Evolutionary conservation across 2,888 invertebrate species (phyloP), one percentile per base, ranked within the genome.

Genomic region (Archips xylosteana): DNA sequence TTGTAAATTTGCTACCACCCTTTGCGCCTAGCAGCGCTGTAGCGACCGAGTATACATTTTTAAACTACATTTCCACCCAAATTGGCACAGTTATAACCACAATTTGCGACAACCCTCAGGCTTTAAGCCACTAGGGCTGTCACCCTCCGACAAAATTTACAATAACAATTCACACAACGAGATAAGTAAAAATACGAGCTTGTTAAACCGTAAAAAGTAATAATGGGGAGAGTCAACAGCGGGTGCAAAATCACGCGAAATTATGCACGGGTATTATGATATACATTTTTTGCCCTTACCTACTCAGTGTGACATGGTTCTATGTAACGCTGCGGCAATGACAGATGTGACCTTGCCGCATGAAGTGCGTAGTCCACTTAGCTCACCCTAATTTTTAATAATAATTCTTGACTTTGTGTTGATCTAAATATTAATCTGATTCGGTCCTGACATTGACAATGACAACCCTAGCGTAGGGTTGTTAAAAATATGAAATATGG

Each of bases 171-270:
- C 91, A 89, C 86, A 87, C 88, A 90, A 92, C 87, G 88, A 91
- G 93, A 93, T 93, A 94, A 93, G 89, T 91, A 90, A 92, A 89
- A 92, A 91, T 91, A 91, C 92, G 90, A 91, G 92, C 90, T 92
- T 92, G 94, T 94, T 94, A 94, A 93, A 92, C 91, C 93, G 94
- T 94, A 92, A 94, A 94, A 92, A 91, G 92, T 91, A 92, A 92
- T 93, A 93, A 91, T 92, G 84, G 92, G 92, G 90, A 84, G 89
- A 94, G 93, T 94, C 94, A 94, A 94, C 94, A 94, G 91, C 88
- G 87, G 89, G 86, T 85, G 86, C 86, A 84, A 83, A 85, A 86
- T 82, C 82, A 84, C 84, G 81, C 80, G 83, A 84, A 87, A 87
- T 89, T 88, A 91, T 91, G 87, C 89, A 89, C 88, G 88, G 86